Evolutionary conservation across 2,113 vertebrate genomes (phyloP).

Genomic region (Jaculus jaculus): DNA sequence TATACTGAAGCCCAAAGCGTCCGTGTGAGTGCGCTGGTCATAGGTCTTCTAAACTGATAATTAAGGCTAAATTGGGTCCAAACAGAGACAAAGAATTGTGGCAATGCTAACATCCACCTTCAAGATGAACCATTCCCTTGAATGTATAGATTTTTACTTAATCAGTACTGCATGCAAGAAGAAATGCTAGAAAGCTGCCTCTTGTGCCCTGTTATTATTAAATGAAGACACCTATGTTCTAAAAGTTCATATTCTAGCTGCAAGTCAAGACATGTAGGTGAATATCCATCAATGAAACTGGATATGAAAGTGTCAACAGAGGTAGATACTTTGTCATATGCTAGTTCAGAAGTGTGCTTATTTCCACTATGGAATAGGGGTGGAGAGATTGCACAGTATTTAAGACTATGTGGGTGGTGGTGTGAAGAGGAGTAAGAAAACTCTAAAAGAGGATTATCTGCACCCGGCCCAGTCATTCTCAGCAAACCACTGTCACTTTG

Average conservation of each 20-base stretch:
- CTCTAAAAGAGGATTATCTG: not conserved
- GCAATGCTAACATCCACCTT: not conserved
- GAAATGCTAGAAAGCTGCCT: not conserved
- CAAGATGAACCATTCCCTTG: not conserved
- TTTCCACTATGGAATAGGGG: not conserved
- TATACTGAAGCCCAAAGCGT: not conserved
- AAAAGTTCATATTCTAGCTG: not conserved
- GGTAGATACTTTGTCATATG: not conserved
- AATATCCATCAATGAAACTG: not conserved
- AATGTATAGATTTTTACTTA: not conserved
- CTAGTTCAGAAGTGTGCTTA: not conserved
- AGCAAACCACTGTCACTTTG: not conserved
- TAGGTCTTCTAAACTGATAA: not conserved
- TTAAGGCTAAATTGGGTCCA: not conserved
- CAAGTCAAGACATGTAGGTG: not conserved
- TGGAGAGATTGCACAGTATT: not conserved
- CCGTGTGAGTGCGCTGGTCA: not conserved
- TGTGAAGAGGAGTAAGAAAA: not conserved
- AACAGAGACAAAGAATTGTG: not conserved
- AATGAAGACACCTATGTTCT: not conserved
- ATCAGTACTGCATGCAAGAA: not conserved
- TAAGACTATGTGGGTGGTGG: accelerated
- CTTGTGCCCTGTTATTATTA: not conserved
- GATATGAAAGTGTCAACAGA: not conserved
- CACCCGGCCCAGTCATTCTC: not conserved